phyloP scores from a whole-genome alignment of 2,113 vertebrate genomes.

The Tinamus guttatus region DNA sequence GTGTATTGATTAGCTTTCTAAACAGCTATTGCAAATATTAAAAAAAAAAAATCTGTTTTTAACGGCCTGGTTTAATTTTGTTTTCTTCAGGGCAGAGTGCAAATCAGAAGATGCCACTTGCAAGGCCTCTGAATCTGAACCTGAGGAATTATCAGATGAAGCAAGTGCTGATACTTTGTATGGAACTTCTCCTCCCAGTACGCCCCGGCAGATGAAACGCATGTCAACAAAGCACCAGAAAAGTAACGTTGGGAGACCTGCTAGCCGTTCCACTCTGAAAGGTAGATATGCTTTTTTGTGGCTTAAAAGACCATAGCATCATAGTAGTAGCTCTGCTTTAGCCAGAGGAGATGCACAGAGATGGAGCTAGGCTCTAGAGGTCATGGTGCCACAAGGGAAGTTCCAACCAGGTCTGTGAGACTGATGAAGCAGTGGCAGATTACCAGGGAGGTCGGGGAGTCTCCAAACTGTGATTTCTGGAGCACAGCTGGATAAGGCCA shows the following conservation, averaged over 20 bases:
- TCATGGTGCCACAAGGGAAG: rapidly evolving
- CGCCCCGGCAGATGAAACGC: slow-evolving; percentile 93
- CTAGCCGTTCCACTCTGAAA: slow-evolving; percentile 81
- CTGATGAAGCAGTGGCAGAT: not conserved
- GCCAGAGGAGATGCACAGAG: not conserved
- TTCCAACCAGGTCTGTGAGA: not conserved
- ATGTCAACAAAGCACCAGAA: slow-evolving; percentile 93
- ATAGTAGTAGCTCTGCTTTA: not conserved
- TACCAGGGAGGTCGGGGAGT: not conserved
- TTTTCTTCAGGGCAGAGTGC: slow-evolving; percentile 79
- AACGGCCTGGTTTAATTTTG: not conserved
- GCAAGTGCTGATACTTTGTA: slow-evolving; percentile 86
- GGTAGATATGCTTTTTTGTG: slow-evolving; percentile 55
- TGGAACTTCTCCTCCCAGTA: slow-evolving; percentile 89
- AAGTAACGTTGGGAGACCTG: slow-evolving; percentile 74
- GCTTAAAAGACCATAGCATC: rapidly evolving
- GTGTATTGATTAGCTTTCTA: not conserved
- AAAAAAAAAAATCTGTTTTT: not conserved
- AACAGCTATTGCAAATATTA: not conserved
- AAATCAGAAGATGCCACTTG: slow-evolving; percentile 77
- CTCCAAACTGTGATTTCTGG: not conserved
- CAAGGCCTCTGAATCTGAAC: slow-evolving; percentile 81
- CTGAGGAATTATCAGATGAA: slow-evolving; percentile 89
- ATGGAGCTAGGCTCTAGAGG: not conserved
- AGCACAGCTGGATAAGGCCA: not conserved